Conservation (phyloP, 2,888 invertebrate genomes). For the Yponomeuta malinellus region DNA sequence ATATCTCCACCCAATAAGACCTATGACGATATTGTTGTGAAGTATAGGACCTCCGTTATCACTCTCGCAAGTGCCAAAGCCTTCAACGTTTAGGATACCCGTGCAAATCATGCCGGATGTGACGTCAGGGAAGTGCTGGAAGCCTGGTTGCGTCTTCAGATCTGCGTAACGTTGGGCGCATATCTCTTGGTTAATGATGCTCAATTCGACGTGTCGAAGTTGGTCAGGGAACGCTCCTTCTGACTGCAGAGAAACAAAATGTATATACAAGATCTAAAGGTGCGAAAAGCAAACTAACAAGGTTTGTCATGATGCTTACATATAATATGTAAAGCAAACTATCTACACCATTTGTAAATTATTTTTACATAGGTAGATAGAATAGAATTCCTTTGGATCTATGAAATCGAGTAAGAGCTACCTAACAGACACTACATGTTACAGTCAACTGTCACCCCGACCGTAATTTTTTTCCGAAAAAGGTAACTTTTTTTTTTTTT, state of each 20-base stretch:
- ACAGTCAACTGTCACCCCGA: neutral
- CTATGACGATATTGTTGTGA: slow-evolving; percentile 42
- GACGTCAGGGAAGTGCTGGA: slow-evolving; percentile 17
- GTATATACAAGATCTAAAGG: neutral
- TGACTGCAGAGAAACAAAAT: neutral
- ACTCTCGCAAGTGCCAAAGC: slow-evolving; percentile 31
- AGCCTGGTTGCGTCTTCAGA: neutral
- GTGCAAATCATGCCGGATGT: slow-evolving; percentile 30
- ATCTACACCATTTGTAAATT: neutral
- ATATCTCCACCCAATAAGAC: slow-evolving; percentile 55
- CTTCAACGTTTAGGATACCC: slow-evolving; percentile 22
- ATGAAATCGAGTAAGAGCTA: no score
- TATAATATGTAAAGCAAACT: neutral
- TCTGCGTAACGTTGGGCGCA: no score
- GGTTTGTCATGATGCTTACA: neutral
- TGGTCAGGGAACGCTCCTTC: neutral
- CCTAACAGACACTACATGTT: no score
- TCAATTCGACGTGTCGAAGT: no score
- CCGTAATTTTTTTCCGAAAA: no score
- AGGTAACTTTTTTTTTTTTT: no score
- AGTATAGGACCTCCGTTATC: slow-evolving; percentile 49
- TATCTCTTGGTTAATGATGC: no score
- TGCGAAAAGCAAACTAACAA: neutral
- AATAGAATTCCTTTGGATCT: no score
- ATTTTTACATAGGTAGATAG: no score